Percentiles rank a stretch among this genome's conserved stretches.
Conservation (phyloP, 1,140 invertebrate genomes). For the Hyphantria cunea region DNA sequence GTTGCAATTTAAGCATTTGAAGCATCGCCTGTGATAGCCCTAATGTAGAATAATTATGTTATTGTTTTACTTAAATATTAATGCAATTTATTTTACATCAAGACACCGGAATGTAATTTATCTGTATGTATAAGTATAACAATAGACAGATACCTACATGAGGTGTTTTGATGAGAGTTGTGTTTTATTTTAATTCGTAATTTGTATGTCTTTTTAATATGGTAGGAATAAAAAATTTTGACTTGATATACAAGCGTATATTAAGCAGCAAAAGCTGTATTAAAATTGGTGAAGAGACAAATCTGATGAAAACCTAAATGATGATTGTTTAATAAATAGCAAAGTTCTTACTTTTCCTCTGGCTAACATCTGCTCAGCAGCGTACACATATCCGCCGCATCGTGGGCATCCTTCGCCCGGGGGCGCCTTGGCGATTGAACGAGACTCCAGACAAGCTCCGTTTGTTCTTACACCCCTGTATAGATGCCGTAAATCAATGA, state of each 20-base stretch:
- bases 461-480: slow-evolving; percentile 72
- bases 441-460: slow-evolving; percentile 85
- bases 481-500: slow-evolving; percentile 46
- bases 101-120: no score
- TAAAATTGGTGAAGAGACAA: not conserved
- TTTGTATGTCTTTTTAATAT: no score
- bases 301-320: not conserved
- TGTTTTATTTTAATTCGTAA: no score
- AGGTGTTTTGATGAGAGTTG: no score
- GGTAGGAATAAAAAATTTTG: no score
- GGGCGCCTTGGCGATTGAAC: slow-evolving; percentile 91
- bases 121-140: no score
- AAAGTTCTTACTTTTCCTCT: slow-evolving; percentile 91
- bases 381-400: slow-evolving; percentile 95
- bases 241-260: not conserved
- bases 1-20: slow-evolving; percentile 94
- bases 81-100: not conserved
- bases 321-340: not conserved
- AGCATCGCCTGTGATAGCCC: slow-evolving; percentile 95
- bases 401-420: slow-evolving; percentile 94
- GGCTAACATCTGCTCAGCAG: slow-evolving; percentile 96
- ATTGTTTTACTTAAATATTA: not conserved
- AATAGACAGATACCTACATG: no score
- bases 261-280: slow-evolving; percentile 22
- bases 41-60: slow-evolving; percentile 74